A percentile compares a stretch with the other conserved stretches of the same genome.
phyloP scores from a whole-genome alignment of 1,140 invertebrate genomes.

The Drosophila bipectinata region DNA sequence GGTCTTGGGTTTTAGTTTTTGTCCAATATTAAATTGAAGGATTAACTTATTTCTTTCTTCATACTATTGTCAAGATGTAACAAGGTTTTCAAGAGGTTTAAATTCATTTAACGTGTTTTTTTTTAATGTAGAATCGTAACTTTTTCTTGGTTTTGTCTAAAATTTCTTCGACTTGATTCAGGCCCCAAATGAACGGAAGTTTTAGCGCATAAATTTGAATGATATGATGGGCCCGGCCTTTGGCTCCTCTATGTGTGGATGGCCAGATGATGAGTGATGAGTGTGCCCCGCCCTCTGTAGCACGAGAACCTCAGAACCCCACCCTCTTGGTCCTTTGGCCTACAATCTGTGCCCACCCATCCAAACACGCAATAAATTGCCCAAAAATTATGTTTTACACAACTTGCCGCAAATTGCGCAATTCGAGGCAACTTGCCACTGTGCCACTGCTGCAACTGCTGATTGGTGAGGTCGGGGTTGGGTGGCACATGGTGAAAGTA shows the following conservation, averaged over 20 bases:
- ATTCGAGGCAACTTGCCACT: constrained; percentile 50
- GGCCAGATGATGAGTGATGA: constrained; percentile 60
- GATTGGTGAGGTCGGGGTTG: background rate
- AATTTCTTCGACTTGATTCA: constrained; percentile 47
- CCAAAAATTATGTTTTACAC: constrained; percentile 77
- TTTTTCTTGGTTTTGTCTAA: constrained; percentile 20
- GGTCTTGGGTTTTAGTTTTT: background rate
- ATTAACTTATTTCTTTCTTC: too few species aligned
- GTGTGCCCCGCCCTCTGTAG: constrained; percentile 14
- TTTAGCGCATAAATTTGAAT: constrained; percentile 79
- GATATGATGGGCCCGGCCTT: constrained; percentile 43
- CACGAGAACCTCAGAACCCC: background rate
- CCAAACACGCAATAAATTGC: constrained; percentile 75
- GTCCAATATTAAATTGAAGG: background rate
- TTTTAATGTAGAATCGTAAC: constrained; percentile 13
- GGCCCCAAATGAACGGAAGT: constrained; percentile 71
- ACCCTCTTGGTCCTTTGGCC: background rate
- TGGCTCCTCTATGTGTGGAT: constrained; percentile 37
- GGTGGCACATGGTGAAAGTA: background rate
- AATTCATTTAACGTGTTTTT: background rate
- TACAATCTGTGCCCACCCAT: constrained; percentile 40
- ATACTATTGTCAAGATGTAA: too few species aligned
- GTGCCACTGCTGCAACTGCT: constrained; percentile 2
- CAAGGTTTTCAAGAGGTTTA: background rate
- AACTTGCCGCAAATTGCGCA: constrained; percentile 77